phyloP scores from a whole-genome alignment of 1,140 invertebrate species.

The Euschistus heros region DNA sequence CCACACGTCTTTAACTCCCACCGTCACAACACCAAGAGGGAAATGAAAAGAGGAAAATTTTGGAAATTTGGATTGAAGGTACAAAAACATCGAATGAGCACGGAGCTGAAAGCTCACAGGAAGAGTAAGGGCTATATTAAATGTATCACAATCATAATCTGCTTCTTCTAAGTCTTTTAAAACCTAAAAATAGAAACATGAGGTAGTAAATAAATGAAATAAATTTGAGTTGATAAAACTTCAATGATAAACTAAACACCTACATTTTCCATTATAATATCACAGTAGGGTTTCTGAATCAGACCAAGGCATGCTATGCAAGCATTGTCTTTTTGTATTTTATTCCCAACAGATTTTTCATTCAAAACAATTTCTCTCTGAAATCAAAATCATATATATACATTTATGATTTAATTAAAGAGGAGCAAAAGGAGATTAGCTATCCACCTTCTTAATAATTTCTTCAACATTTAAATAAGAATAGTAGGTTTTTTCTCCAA shows the following conservation, averaged over 20 bases:
- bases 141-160: constrained; percentile 39
- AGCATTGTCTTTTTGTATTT: constrained; percentile 35
- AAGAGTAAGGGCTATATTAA: constrained; percentile 39
- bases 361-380: neutral
- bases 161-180: constrained; percentile 31
- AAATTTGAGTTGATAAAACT: neutral
- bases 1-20: constrained; percentile 51
- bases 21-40: constrained; percentile 33
- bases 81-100: constrained; percentile 39
- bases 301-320: constrained; percentile 52
- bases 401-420: neutral
- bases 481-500: constrained; percentile 36
- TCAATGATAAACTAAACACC: neutral
- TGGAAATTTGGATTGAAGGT: constrained; percentile 33
- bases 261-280: constrained; percentile 39
- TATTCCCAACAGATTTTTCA: constrained; percentile 24
- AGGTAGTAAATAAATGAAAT: neutral
- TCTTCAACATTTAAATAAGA: constrained; percentile 37
- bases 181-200: constrained; percentile 33
- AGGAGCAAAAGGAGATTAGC: neutral
- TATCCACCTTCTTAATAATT: constrained; percentile 34
- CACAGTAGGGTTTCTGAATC: constrained; percentile 42
- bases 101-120: constrained; percentile 37
- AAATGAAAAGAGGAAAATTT: constrained; percentile 31
- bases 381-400: neutral